phyloP scores from a whole-genome alignment of 2,888 invertebrate genomes.

The Micropterix aruncella region DNA sequence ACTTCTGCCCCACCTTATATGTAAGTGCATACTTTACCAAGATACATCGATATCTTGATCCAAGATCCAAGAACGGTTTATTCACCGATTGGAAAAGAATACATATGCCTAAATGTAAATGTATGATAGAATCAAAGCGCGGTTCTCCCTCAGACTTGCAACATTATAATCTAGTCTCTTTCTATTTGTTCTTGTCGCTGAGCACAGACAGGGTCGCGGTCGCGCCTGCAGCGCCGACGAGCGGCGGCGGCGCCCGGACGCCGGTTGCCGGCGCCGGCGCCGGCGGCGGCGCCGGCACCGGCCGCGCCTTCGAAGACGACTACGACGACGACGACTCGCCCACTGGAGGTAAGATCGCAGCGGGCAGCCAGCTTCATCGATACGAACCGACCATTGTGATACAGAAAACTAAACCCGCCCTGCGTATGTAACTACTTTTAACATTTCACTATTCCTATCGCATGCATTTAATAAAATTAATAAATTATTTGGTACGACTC shows the following conservation, averaged over 20 bases:
- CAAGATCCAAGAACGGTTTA: no score
- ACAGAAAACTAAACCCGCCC: conserved; percentile 21
- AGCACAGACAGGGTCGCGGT: conserved; percentile 50
- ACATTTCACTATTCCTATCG: conserved; percentile 2
- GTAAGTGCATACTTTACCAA: no score
- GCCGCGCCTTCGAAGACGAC: conserved; percentile 34
- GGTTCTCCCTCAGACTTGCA: background rate
- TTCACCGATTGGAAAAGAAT: background rate
- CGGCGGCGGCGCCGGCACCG: conserved; percentile 25
- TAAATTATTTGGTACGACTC: conserved; percentile 1
- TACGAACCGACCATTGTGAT: conserved; percentile 14
- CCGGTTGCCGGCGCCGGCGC: conserved; percentile 11
- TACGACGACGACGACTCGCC: conserved; percentile 33
- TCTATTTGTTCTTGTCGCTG: conserved; percentile 52
- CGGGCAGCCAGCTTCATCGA: conserved; percentile 19
- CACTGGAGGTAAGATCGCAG: conserved; percentile 16
- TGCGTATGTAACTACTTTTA: conserved; percentile 13
- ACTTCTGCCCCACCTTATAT: no score
- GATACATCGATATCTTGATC: no score
- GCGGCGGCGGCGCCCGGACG: conserved; percentile 19
- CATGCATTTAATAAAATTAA: background rate
- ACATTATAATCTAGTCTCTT: conserved; percentile 39
- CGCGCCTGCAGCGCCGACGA: conserved; percentile 19
- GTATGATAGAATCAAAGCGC: background rate
- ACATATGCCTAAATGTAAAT: background rate